Evolutionary conservation across 2,888 invertebrate genomes (phyloP).

Genomic region (Plutella xylostella): DNA sequence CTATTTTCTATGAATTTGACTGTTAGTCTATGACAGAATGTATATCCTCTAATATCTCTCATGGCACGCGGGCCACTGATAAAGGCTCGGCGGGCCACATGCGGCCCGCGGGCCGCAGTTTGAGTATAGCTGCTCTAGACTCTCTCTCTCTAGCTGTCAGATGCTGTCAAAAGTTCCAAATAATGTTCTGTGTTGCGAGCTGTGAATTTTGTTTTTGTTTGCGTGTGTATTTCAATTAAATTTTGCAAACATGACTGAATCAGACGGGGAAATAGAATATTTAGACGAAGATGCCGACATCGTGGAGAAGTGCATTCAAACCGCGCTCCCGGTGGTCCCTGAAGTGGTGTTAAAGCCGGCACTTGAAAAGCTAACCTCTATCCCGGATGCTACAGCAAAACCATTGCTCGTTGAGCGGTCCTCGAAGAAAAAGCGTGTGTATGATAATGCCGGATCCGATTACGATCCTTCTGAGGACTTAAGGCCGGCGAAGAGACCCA

Average conservation of each 20-base stretch:
- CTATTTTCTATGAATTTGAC: too few relatives aligned
- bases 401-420: constrained; percentile 33
- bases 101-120: too few relatives aligned
- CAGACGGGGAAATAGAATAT: constrained; percentile 51
- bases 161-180: too few relatives aligned
- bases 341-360: neutral
- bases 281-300: constrained; percentile 60
- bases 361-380: constrained; percentile 32
- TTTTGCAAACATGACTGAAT: constrained; percentile 30
- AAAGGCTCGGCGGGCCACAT: too few relatives aligned
- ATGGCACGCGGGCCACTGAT: too few relatives aligned
- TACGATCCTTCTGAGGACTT: constrained; percentile 41
- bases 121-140: too few relatives aligned
- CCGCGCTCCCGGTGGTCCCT: constrained; percentile 2
- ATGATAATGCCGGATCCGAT: constrained; percentile 43
- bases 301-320: constrained; percentile 48
- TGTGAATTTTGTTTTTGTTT: neutral
- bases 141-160: too few relatives aligned
- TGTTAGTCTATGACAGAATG: too few relatives aligned
- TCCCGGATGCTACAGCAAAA: constrained; percentile 23
- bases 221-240: neutral
- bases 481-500: constrained; percentile 19
- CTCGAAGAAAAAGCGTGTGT: constrained; percentile 20
- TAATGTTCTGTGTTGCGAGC: too few relatives aligned
- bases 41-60: too few relatives aligned